These are phyloP conservation scores for Seira musarum DNA, from an alignment of 2,888 invertebrate species.

Conservation along the genomic window DNA sequence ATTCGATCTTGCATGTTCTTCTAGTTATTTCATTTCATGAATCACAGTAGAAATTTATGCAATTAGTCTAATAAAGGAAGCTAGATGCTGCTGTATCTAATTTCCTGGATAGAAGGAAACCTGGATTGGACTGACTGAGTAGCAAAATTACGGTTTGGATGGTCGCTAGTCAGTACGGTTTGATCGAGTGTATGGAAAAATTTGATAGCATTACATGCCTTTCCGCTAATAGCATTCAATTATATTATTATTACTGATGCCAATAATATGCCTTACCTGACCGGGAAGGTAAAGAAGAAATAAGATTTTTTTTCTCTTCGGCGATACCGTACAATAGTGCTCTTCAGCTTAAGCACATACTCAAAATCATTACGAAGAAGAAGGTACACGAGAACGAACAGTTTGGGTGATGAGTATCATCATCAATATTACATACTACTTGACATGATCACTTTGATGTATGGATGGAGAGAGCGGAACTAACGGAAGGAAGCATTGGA, in stretches of 20 bases:
- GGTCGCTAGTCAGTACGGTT: too few species aligned
- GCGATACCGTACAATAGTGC: too few species aligned
- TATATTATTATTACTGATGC: background rate
- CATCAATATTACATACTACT: too few species aligned
- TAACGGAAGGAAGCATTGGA: background rate
- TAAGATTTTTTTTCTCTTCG: too few species aligned
- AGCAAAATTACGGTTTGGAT: background rate
- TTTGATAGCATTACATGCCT: background rate
- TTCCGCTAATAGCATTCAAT: background rate
- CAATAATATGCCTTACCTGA: background rate
- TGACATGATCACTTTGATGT: background rate
- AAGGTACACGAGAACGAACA: background rate
- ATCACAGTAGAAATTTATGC: conserved; percentile 39
- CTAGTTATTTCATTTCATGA: conserved; percentile 27
- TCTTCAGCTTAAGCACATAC: too few species aligned
- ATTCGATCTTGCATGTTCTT: background rate
- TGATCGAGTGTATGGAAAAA: background rate
- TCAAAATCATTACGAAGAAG: background rate
- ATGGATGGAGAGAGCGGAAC: too few species aligned
- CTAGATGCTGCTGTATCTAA: conserved; percentile 35
- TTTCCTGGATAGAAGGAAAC: conserved; percentile 20
- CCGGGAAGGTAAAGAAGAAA: too few species aligned
- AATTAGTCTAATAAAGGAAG: conserved; percentile 41
- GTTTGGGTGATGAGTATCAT: too few species aligned
- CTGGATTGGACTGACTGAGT: too few species aligned